Conservation (phyloP, 2,888 invertebrate genomes). For the Lycophotia porphyrea region DNA sequence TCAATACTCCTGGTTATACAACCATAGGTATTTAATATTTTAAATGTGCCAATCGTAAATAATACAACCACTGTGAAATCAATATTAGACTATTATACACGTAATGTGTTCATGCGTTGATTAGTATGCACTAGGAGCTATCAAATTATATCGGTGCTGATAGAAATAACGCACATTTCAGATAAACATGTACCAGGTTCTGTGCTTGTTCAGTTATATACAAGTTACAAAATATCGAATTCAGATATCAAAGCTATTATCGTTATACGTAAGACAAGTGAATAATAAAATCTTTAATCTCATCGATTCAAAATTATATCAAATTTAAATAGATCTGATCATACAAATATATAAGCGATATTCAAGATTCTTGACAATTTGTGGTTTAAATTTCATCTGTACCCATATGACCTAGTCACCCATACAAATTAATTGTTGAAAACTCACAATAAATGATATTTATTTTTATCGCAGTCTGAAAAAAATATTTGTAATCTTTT, state of each 20-base stretch:
- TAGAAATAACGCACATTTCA: slow-evolving; percentile 66
- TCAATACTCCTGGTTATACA: slow-evolving; percentile 53
- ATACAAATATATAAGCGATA: slow-evolving; percentile 24
- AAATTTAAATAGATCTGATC: slow-evolving; percentile 63
- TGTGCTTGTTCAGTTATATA: slow-evolving; percentile 57
- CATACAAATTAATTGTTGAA: neutral
- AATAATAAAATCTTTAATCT: slow-evolving; percentile 48
- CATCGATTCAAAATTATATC: slow-evolving; percentile 47
- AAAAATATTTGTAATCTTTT: neutral
- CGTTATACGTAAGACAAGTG: slow-evolving; percentile 42
- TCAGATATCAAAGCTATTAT: slow-evolving; percentile 41
- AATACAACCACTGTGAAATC: slow-evolving; percentile 56
- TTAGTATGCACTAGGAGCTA: slow-evolving; percentile 38
- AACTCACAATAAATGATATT: neutral
- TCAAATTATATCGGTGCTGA: slow-evolving; percentile 60
- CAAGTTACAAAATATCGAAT: slow-evolving; percentile 39
- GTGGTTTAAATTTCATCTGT: neutral
- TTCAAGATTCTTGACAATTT: slow-evolving; percentile 33
- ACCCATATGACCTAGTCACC: neutral
- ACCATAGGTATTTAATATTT: slow-evolving; percentile 50
- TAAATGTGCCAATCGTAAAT: slow-evolving; percentile 65
- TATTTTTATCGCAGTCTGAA: neutral
- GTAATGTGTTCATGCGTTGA: slow-evolving; percentile 58
- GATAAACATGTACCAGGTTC: slow-evolving; percentile 52
- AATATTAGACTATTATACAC: slow-evolving; percentile 63